Evolutionary conservation across 2,113 vertebrate species (phyloP), one percentile per base, ranked within the genome.

Genomic region (Drymodes brunneopygia): DNA sequence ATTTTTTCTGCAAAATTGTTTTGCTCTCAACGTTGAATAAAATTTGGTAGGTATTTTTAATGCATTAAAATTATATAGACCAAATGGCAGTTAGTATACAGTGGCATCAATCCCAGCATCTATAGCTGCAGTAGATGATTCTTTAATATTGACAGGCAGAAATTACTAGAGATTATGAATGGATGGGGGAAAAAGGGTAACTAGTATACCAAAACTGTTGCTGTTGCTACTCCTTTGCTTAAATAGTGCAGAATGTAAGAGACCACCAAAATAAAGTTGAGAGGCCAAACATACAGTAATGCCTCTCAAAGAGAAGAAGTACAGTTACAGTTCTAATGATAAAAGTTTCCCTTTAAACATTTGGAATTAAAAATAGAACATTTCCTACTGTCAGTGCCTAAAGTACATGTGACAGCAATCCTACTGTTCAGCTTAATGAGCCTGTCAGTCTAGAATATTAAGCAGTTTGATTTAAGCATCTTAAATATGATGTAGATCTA

Each of bases 341-440:
- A 87, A 45, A 85, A n/a, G 78, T 71, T 90, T 89, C 29, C 60
- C 80, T 91, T 87, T 64, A 84, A 97, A 96, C 25, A 25, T 47
- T 95, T 96, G 40, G 78, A 95, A 94, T 72, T 74, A 88, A 94
- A 94, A 93, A 35, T 74, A 96, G 70, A 87, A 66, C 50, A 57
- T 56, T 72, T 78, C 38, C 48, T 79, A 80, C 42, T 85, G 25
- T 84, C 57, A 87, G 38, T 86, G 83, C 44, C 77, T 95, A 64
- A 97, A 96, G 88, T 94, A 64, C 51, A 57, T 53, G 53, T 83
- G 84, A 83, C 77, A 94, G 88, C 81, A 47, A 66, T 89, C 24
- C 72, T 58, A n/a, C 72, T 88, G 92, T 60, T 98, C 53, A 91
- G 56, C 58, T 95, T 94, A 95, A 95, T 94, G 81, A 95, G 23